Evolutionary conservation across 2,888 invertebrate genomes (phyloP).

Genomic region (Habrosyne pyritoides): DNA sequence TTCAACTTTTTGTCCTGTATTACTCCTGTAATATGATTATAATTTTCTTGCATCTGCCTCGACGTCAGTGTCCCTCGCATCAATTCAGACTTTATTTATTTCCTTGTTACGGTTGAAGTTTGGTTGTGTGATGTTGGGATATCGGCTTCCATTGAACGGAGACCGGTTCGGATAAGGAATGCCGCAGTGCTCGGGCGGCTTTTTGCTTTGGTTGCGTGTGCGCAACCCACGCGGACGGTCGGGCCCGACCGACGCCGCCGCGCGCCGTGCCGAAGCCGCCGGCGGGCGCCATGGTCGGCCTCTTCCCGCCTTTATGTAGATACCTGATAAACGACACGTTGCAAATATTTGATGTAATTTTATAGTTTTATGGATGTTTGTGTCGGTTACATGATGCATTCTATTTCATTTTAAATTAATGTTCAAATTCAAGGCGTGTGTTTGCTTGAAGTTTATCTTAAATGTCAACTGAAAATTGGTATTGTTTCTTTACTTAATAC

Average conservation of each 20-base stretch:
- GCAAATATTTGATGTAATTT: constrained; percentile 67
- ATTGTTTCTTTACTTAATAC: not conserved
- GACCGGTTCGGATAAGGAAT: constrained; percentile 78
- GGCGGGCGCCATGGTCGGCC: constrained; percentile 57
- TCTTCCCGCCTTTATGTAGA: constrained; percentile 50
- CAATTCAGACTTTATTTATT: constrained; percentile 23
- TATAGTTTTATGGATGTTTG: constrained; percentile 26
- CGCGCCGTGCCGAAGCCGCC: constrained; percentile 56
- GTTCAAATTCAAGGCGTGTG: not conserved
- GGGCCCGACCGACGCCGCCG: constrained; percentile 20
- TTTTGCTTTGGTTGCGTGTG: constrained; percentile 69
- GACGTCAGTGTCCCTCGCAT: not conserved
- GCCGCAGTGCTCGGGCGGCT: constrained; percentile 67
- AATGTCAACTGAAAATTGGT: not conserved
- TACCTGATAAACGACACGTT: constrained; percentile 65
- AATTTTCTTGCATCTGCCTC: constrained; percentile 53
- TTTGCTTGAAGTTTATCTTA: not conserved
- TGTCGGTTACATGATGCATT: constrained; percentile 10
- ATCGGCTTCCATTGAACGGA: constrained; percentile 73
- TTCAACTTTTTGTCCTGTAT: constrained; percentile 69
- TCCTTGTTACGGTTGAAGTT: constrained; percentile 46
- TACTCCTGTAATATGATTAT: constrained; percentile 72
- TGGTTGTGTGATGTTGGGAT: constrained; percentile 34
- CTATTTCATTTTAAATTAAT: not conserved
- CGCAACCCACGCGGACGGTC: constrained; percentile 66